phyloP scores from a whole-genome alignment of 2,888 invertebrate genomes.

The Amblyteles armatorius region DNA sequence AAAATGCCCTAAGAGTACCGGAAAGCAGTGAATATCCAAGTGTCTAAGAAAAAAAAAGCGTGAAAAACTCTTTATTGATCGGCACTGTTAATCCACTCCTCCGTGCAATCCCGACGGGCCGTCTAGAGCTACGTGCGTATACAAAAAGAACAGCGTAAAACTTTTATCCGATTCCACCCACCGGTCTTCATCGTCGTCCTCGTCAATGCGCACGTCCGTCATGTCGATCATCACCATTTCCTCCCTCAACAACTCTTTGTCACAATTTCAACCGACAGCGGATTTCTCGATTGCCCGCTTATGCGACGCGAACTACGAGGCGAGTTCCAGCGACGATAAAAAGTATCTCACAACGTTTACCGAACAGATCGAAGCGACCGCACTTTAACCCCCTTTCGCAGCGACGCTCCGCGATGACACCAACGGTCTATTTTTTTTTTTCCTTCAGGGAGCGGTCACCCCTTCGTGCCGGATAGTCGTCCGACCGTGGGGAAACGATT shows the following conservation, averaged over 20 bases:
- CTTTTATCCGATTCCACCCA: slow-evolving; percentile 72
- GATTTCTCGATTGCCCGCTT: background rate
- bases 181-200: slow-evolving; percentile 80
- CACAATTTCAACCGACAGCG: slow-evolving; percentile 19
- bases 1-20: no score
- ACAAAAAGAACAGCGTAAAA: background rate
- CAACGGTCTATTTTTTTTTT: background rate
- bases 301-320: background rate
- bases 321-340: background rate
- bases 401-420: background rate
- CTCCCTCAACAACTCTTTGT: slow-evolving; percentile 48
- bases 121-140: background rate
- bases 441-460: background rate
- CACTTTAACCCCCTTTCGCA: slow-evolving; percentile 4
- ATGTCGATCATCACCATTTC: slow-evolving; percentile 84
- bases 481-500: background rate
- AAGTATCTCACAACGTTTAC: background rate
- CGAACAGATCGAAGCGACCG: background rate
- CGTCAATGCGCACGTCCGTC: slow-evolving; percentile 80
- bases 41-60: no score
- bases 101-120: no score
- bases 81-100: no score
- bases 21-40: no score
- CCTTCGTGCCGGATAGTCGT: background rate
- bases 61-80: no score